Evolutionary conservation across 2,113 vertebrate genomes (phyloP).

Genomic region (Phalacrocorax brasilianus): DNA sequence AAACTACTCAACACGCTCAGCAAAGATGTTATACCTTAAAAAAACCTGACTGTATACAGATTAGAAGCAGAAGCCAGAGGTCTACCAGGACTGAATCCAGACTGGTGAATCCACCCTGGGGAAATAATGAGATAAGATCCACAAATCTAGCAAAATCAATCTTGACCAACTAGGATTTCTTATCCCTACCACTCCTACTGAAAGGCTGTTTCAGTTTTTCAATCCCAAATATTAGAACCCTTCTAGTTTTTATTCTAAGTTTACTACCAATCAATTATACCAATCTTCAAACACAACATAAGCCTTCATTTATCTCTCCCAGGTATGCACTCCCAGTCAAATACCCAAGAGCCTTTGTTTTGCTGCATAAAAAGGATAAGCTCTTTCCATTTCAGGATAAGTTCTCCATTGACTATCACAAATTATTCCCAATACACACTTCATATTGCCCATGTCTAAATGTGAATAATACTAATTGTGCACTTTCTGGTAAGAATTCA

Average conservation of each 20-base stretch:
- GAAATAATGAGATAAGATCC: background rate
- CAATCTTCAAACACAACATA: background rate
- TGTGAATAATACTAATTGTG: too few relatives aligned
- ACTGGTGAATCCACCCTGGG: background rate
- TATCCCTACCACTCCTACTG: too few relatives aligned
- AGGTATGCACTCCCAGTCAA: background rate
- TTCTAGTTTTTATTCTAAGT: background rate
- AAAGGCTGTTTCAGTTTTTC: background rate
- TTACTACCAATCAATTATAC: background rate
- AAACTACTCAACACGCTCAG: background rate
- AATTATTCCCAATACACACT: too few relatives aligned
- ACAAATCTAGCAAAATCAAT: too few relatives aligned
- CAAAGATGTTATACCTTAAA: background rate
- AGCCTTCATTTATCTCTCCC: background rate
- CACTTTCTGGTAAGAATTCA: too few relatives aligned
- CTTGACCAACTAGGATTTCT: too few relatives aligned
- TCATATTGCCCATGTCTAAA: too few relatives aligned
- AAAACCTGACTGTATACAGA: background rate
- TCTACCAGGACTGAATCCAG: background rate
- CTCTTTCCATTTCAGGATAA: too few relatives aligned
- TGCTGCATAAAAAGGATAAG: too few relatives aligned
- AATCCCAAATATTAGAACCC: background rate
- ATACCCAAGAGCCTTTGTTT: background rate
- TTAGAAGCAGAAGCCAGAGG: background rate
- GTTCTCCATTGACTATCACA: too few relatives aligned